phyloP scores from a whole-genome alignment of 2,888 invertebrate species.

The Chrysomela aeneicollis region DNA sequence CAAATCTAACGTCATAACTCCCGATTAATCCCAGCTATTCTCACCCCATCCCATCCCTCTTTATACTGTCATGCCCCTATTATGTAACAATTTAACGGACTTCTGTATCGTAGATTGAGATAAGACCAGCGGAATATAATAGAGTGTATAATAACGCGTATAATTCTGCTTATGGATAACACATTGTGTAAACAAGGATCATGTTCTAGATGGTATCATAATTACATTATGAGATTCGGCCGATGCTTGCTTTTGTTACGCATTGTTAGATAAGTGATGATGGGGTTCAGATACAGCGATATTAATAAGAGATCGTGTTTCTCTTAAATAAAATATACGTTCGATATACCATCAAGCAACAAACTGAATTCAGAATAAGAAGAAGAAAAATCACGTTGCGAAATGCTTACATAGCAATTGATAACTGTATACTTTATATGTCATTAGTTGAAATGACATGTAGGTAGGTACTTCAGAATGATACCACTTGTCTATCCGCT shows the following conservation, averaged over 20 bases:
- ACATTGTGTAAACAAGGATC: conserved; percentile 39
- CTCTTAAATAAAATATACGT: too few species aligned
- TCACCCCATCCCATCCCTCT: conserved; percentile 33
- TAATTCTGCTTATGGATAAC: conserved; percentile 34
- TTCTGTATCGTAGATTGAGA: conserved; percentile 53
- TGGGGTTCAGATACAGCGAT: too few species aligned
- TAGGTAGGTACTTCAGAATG: too few species aligned
- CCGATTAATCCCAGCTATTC: conserved; percentile 28
- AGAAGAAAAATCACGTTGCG: too few species aligned
- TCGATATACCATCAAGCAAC: too few species aligned
- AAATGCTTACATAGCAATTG: too few species aligned
- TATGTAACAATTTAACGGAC: conserved; percentile 55
- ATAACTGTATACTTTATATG: too few species aligned
- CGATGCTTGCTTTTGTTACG: conserved; percentile 21
- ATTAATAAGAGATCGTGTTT: too few species aligned
- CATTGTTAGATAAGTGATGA: conserved; percentile 36
- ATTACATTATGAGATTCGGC: conserved; percentile 45
- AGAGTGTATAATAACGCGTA: conserved; percentile 37
- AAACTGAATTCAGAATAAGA: too few species aligned
- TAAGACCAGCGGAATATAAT: conserved; percentile 35
- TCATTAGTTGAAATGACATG: too few species aligned
- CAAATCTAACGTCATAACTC: conserved; percentile 26
- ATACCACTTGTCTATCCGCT: too few species aligned
- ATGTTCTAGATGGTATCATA: conserved; percentile 38
- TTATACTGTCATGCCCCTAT: conserved; percentile 45